Base-by-base conservation (phyloP, 2,113 vertebrate species). In the Athene cunicularia region DNA sequence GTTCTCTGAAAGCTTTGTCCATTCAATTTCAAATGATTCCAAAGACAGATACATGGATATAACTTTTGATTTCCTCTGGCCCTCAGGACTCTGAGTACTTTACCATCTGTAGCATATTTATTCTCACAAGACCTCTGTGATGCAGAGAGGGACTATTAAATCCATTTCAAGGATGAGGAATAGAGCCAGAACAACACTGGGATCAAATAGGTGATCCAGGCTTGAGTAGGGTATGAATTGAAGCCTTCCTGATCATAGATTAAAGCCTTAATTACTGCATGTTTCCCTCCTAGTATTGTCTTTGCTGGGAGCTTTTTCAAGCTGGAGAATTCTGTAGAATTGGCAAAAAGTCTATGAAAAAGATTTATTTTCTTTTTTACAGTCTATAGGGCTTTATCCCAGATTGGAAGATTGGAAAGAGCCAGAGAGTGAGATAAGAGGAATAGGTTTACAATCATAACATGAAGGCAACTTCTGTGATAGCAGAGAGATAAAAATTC, bases 61-160 rank as follows among this genome's bases (percentile, higher is more conserved):
- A 95, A 92, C 53, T 93, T 94, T 59, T 94, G 83, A 93, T 93
- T 97, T 93, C 80, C 94, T 95, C 86, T 87, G 56, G 73, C 80
- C 80, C 83, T 91, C 72, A 89, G 66, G 73, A 93, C 32, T 74
- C 49, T 92, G 62, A 96, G 43, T 93, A 79, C 77, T 94, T 95
- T 62, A 87, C 91, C 91, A 95, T 97, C 88, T 97, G 94, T 62
- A 76, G 86, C 9, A n/a, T 71, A 92, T 79, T 97, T 94, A 93
- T 85, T 93, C 94, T 95, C 89, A 80, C 20, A 91, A 43, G 86
- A 88, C 47, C 6, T 33, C 64, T 93, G 41, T 93, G 62, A 88
- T 87, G 84, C 85, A 93, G 37, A 88, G 8, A 83, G 41, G 52
- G 82, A 83, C 63, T 80, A 96, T 88, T 94, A 96, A 86, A 88